Evolutionary conservation across 2,797 vertebrate genomes (phyloP).

Genomic region (Pelobates cultripes): DNA sequence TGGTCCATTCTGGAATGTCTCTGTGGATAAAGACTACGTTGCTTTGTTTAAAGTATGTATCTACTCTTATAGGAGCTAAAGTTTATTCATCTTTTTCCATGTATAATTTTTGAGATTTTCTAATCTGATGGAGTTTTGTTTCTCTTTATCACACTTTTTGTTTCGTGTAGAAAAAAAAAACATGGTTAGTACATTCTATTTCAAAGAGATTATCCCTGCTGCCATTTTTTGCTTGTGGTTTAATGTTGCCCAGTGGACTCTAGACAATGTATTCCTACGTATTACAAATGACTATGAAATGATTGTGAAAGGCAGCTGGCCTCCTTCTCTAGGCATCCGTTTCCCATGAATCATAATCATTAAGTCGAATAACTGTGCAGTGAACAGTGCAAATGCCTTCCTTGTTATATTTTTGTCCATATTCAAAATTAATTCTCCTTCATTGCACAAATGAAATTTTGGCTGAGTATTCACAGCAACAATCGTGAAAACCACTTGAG

Average conservation of each 20-base stretch:
- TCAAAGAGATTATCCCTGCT: not conserved
- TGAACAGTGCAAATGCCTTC: slow-evolving; percentile 39
- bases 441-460: slow-evolving; percentile 50
- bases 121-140: too few species aligned
- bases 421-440: slow-evolving; percentile 53
- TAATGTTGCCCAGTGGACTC: not conserved
- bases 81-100: too few species aligned
- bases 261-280: not conserved
- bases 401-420: slow-evolving; percentile 29
- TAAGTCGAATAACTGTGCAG: slow-evolving; percentile 45
- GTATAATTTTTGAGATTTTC: too few species aligned
- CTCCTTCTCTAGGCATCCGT: slow-evolving; percentile 33
- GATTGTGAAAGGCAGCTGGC: slow-evolving; percentile 30
- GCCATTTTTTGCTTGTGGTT: not conserved
- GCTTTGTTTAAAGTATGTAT: too few species aligned
- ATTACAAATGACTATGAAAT: slow-evolving; percentile 19
- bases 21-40: too few species aligned
- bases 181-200: not conserved
- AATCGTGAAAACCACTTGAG: slow-evolving; percentile 28
- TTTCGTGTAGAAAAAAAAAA: too few species aligned
- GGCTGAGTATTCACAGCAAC: slow-evolving; percentile 45
- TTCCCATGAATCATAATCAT: slow-evolving; percentile 50
- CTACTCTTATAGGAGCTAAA: too few species aligned
- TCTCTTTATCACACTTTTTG: too few species aligned
- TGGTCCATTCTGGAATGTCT: too few species aligned